These are phyloP conservation scores for Phyto melanocephala DNA, from an alignment of 2,888 invertebrate species.

Conservation along the genomic window DNA sequence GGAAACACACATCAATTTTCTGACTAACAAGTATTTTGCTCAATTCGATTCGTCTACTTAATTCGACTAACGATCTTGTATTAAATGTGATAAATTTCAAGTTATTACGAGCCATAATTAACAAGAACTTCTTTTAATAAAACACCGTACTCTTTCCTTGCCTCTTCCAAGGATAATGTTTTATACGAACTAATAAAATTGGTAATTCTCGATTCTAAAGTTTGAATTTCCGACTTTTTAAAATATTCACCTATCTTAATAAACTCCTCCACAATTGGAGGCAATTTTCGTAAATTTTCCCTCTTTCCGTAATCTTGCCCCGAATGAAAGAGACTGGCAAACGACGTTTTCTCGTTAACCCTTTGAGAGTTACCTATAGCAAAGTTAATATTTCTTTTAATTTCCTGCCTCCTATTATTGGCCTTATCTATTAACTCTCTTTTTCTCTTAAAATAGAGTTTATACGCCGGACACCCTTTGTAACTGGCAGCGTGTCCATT, in stretches of 20 bases:
- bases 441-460: not conserved
- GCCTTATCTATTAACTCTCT: not conserved
- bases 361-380: too few species aligned
- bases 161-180: not conserved
- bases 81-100: not conserved
- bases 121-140: not conserved
- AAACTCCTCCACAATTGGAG: not conserved
- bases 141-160: not conserved
- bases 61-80: not conserved
- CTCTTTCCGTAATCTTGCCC: too few species aligned
- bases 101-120: too few species aligned
- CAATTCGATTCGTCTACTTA: too few species aligned
- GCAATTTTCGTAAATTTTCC: not conserved
- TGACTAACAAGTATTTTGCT: too few species aligned
- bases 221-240: not conserved
- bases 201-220: not conserved
- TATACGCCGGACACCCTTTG: not conserved
- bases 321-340: too few species aligned
- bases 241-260: not conserved
- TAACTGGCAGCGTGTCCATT: too few species aligned
- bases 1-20: too few species aligned
- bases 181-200: not conserved
- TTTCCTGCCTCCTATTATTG: too few species aligned
- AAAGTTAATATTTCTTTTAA: too few species aligned
- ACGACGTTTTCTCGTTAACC: too few species aligned